Evolutionary conservation across 2,888 invertebrate species (phyloP).

Genomic region (Prosapia bicincta): DNA sequence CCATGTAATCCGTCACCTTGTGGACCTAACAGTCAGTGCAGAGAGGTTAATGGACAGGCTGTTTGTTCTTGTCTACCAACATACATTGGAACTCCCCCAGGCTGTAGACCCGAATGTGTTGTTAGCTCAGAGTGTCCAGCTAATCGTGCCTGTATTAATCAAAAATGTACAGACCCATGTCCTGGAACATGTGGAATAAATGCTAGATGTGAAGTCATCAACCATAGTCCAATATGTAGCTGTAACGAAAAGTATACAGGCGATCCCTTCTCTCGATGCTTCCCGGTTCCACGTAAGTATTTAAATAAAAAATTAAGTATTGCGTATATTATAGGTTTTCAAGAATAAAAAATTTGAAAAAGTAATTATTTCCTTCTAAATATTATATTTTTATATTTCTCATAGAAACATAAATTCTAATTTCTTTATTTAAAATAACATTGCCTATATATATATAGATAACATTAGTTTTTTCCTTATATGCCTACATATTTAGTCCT

Average conservation of each 20-base stretch:
- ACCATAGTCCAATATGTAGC: constrained; percentile 68
- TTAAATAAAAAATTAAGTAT: too few species aligned
- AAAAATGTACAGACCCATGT: constrained; percentile 70
- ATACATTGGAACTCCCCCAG: constrained; percentile 63
- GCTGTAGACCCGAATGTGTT: constrained; percentile 69
- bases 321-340: too few species aligned
- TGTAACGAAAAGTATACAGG: constrained; percentile 59
- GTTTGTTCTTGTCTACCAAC: constrained; percentile 66
- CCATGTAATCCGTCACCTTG: constrained; percentile 78
- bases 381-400: too few species aligned
- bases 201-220: constrained; percentile 66
- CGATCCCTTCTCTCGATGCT: constrained; percentile 63
- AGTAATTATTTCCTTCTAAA: too few species aligned
- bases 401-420: too few species aligned
- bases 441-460: too few species aligned
- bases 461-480: too few species aligned
- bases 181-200: constrained; percentile 69
- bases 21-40: constrained; percentile 77
- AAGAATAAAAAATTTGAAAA: too few species aligned
- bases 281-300: constrained; percentile 43
- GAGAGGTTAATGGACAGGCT: constrained; percentile 65
- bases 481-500: too few species aligned
- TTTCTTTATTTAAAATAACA: too few species aligned
- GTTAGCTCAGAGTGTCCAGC: constrained; percentile 67
- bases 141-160: constrained; percentile 62